Evolutionary conservation across 2,888 invertebrate genomes (phyloP), one percentile per base, ranked within the genome.

Genomic region (Plebejus anna): DNA sequence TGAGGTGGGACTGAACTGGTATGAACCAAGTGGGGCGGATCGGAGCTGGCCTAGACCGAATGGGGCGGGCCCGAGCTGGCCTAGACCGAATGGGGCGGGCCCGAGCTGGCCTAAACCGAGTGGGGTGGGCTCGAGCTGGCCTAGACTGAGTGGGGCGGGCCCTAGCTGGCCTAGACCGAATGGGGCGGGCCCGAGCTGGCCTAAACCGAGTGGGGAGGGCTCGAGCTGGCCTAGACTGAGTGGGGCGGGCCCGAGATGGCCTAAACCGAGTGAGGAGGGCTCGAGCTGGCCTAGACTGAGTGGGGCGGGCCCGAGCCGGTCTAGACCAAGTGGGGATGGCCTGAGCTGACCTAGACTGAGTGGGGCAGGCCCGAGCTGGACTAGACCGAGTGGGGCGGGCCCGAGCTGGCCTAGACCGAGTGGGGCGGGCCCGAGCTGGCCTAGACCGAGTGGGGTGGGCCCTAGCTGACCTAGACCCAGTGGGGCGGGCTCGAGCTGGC

Each of bases 391-490:
- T 32, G 32, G 32, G 32, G 32, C 32, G 32, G 32, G 32, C 32
- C 32, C 32, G 32, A 32, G 32, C 32, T 32, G 32, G 32, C 32
- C 32, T 32, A 32, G 32, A 32, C 32, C 32, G 32, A 32, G 84
- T 87, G 88, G 82, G 89, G 89, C 87, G 91, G 91, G 89, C 89
- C 94, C 90, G 92, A 88, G 90, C 91, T n/a, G 57, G n/a, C 57
- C n/a, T 16, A n/a, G n/a, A 16, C 57, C 57, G 22, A 59, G 84
- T 87, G 88, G 82, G 89, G 89, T 87, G 91, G 91, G 89, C 89
- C 94, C 90, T 91, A 88, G 90, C 91, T 22, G 59, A 9, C 59
- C 9, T n/a, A 22, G 22, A 6, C 59, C 59, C 22, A 59, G 84
- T 87, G 88, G 82, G 89, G 89, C 13, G n/a, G 57, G 5, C 59